Evolutionary conservation across 2,113 vertebrate genomes (phyloP).

Genomic region (Lepidothrix coronata): DNA sequence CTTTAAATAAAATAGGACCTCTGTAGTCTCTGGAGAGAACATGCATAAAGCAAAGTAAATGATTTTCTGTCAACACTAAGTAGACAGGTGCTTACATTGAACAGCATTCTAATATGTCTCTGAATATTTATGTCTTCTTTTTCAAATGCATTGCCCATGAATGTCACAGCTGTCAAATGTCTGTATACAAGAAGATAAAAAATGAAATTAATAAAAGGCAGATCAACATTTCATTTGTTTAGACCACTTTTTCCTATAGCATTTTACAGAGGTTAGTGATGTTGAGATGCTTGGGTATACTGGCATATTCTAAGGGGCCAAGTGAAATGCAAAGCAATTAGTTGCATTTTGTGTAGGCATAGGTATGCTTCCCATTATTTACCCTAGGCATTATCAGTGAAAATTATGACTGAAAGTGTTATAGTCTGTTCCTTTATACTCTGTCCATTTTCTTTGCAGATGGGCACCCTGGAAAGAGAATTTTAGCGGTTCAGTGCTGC

Average conservation of each 20-base stretch:
- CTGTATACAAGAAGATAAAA: conserved; percentile 85
- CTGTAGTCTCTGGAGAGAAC: conserved; percentile 82
- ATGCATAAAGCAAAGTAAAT: conserved; percentile 92
- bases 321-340: conserved; percentile 38
- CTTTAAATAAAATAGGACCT: conserved; percentile 92
- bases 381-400: conserved; percentile 46
- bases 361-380: conserved; percentile 36
- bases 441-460: not conserved
- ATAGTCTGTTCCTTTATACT: not conserved
- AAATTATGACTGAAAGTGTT: conserved; percentile 51
- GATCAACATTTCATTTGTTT: conserved; percentile 88
- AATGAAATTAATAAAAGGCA: conserved; percentile 92
- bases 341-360: conserved; percentile 9
- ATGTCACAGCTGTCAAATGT: conserved; percentile 94
- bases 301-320: conserved; percentile 39
- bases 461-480: conserved; percentile 2
- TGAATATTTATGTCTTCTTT: conserved; percentile 97
- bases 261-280: conserved; percentile 27
- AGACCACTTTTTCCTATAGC: conserved; percentile 61
- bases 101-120: conserved; percentile 94
- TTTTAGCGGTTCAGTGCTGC: conserved; percentile 30
- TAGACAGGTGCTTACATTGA: conserved; percentile 97
- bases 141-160: conserved; percentile 91
- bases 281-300: conserved; percentile 32
- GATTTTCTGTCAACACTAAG: conserved; percentile 95